A percentile compares a stretch with the other conserved stretches of the same genome.
Evolutionary conservation across 2,888 invertebrate species (phyloP).

Genomic region (Leucania comma): DNA sequence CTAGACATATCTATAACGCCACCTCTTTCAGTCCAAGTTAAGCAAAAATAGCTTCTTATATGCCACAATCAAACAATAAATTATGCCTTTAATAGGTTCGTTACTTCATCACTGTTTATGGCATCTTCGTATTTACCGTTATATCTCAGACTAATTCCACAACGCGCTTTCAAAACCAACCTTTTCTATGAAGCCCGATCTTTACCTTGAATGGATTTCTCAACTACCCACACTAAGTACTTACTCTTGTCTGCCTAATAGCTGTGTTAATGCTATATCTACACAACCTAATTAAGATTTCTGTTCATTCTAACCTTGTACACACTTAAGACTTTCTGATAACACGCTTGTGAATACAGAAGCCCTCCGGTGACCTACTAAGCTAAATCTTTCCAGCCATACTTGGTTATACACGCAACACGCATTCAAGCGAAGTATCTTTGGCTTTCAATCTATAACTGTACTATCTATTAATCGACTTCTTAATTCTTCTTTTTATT

Average conservation of each 20-base stretch:
- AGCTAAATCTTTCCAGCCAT: constrained; percentile 57
- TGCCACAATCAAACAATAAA: not conserved
- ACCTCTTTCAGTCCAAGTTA: not conserved
- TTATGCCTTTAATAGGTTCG: not conserved
- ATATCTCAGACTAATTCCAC: not conserved
- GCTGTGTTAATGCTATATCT: constrained; percentile 18
- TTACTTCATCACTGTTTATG: not conserved
- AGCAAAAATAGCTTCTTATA: not conserved
- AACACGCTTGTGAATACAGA: constrained; percentile 44
- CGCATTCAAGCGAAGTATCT: constrained; percentile 62
- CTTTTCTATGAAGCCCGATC: not conserved
- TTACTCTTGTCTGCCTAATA: constrained; percentile 14
- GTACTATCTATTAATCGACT: constrained; percentile 33
- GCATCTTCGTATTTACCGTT: not conserved
- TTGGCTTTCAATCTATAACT: constrained; percentile 55
- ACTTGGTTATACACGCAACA: constrained; percentile 46
- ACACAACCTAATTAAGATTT: constrained; percentile 31
- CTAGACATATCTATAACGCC: not conserved
- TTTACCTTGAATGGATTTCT: constrained; percentile 8
- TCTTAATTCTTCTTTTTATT: constrained; percentile 35
- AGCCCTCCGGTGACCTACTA: constrained; percentile 64
- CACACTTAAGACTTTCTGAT: constrained; percentile 51
- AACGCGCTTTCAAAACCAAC: not conserved
- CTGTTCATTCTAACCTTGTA: constrained; percentile 25
- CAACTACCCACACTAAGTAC: not conserved